Evolutionary conservation across 2,797 vertebrate genomes (phyloP).

Genomic region (Poeciliopsis paucimaculata): DNA sequence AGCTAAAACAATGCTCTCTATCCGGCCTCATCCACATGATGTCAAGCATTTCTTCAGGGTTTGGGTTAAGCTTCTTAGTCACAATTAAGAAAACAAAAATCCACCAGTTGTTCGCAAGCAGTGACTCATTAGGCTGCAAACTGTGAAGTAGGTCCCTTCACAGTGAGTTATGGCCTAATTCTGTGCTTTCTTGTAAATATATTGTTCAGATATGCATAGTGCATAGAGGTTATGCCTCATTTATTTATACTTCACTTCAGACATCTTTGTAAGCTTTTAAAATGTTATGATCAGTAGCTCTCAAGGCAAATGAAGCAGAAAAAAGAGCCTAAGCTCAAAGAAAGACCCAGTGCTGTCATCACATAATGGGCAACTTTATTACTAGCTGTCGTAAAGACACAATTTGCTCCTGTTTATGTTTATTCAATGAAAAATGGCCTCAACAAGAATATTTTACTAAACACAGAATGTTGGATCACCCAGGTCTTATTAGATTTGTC

Average conservation of each 20-base stretch:
- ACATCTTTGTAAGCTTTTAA: background rate
- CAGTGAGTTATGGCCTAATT: background rate
- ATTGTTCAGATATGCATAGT: background rate
- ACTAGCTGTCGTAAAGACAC: background rate
- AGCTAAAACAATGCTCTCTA: background rate
- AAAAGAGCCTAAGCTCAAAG: background rate
- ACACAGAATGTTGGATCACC: background rate
- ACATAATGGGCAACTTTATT: background rate
- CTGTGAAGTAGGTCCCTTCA: background rate
- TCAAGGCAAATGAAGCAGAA: background rate
- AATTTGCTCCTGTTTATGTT: background rate
- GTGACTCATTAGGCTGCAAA: background rate
- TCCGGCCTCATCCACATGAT: background rate
- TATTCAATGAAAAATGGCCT: background rate
- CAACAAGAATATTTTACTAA: background rate
- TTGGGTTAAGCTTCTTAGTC: background rate
- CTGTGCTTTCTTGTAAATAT: background rate
- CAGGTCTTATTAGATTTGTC: background rate
- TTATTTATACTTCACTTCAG: background rate
- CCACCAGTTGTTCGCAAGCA: background rate
- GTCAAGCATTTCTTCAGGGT: constrained; percentile 1
- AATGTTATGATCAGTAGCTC: background rate
- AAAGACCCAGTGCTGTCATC: background rate
- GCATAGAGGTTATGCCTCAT: background rate
- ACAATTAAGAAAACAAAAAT: background rate